Base-by-base conservation (phyloP, 2,113 vertebrate species). In the Mungos mungo region DNA sequence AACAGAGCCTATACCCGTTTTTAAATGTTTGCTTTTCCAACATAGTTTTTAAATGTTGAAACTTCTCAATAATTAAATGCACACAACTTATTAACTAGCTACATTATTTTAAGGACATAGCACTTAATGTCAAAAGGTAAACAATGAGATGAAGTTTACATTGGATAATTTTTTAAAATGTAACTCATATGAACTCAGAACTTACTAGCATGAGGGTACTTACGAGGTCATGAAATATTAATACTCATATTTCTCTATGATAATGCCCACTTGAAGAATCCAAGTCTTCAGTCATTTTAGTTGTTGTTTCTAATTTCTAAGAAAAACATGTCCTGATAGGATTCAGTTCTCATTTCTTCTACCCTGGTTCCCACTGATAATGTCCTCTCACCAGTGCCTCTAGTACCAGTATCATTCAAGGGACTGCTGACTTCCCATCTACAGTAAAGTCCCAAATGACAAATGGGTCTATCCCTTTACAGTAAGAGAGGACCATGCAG, bases 401-500 rank as follows among this genome's bases (percentile, higher is more conserved):
- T 29, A n/a, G 2, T 29, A n/a, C 3, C 7, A 21, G 0, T 5
- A 31, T 9, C 16, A 1, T 45, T 5, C 52, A 41, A 31, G 3
- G 5, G 50, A 31, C 66, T 41, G 8, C 0, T 50, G 18, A 92
- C 1, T 31, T 3, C 3, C 4, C 45, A 3, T 60, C 52, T 23
- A n/a, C 2, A 3, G 6, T 8, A 74, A 41, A 54, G 18, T 72
- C 14, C 57, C 31, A 74, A 72, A 25, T 74, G 14, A 84, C 21
- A 33, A 50, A 76, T 1, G 6, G 5, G 41, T n/a, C 13, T 25
- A 23, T 63, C 7, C 0, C 21, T 38, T 50, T 23, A 54, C 2
- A 23, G 23, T 35, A 65, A 66, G 14, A 79, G 9, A 41, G 14
- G 57, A 7, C 12, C 6, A 4, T 2, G 1, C 5, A 15, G 2